Evolutionary conservation across 2,888 invertebrate species (phyloP).

Genomic region (Fragum whitleyi): DNA sequence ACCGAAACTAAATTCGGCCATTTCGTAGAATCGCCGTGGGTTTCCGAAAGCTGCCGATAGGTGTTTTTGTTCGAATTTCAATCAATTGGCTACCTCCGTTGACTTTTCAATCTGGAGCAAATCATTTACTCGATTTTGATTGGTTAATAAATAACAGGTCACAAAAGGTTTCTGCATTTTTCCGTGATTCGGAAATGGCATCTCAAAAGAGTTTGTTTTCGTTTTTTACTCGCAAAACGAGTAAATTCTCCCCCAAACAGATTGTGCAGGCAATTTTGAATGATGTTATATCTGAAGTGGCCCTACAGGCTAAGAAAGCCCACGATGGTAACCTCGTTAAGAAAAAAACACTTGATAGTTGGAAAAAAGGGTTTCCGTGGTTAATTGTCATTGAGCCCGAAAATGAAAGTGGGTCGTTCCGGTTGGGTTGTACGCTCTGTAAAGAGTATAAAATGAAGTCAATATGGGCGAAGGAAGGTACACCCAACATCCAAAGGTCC

Average conservation of each 20-base stretch:
- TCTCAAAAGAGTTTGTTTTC: neutral
- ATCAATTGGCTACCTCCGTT: too few relatives aligned
- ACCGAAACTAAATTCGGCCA: too few relatives aligned
- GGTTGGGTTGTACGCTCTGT: neutral
- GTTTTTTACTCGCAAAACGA: neutral
- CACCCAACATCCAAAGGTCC: constrained; percentile 3
- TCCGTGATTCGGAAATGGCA: neutral
- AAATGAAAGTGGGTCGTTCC: neutral
- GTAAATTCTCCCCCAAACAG: neutral
- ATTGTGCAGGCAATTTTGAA: neutral
- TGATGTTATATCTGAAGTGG: neutral
- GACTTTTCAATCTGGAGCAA: neutral
- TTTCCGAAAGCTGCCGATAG: too few relatives aligned
- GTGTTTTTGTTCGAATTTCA: too few relatives aligned
- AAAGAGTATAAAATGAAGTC: neutral
- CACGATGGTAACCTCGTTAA: neutral
- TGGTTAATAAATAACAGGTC: neutral
- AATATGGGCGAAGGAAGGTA: neutral
- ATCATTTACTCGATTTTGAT: neutral
- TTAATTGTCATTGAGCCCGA: neutral
- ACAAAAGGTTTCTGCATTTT: neutral
- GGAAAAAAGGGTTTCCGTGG: constrained; percentile 12
- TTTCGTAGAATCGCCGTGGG: neutral
- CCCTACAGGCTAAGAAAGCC: neutral
- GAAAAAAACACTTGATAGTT: neutral